Evolutionary conservation across 1,140 invertebrate genomes (phyloP).

Genomic region (Nasonia giraulti): DNA sequence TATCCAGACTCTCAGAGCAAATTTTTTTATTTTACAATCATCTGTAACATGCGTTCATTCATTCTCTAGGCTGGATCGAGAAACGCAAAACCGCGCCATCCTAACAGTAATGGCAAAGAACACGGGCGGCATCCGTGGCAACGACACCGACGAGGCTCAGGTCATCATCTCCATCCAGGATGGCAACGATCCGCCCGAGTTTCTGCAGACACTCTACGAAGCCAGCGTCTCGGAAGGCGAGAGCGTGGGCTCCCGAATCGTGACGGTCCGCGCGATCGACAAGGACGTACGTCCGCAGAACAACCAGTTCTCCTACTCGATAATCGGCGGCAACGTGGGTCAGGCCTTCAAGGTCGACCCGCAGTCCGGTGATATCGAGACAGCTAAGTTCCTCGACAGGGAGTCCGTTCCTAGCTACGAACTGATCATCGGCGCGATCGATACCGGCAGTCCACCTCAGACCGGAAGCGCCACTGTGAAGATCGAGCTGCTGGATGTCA

Average conservation of each 20-base stretch:
- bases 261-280: conserved; percentile 89
- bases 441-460: conserved; percentile 89
- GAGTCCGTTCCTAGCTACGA: conserved; percentile 86
- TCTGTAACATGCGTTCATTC: neutral
- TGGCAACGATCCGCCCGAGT: conserved; percentile 96
- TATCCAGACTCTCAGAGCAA: neutral
- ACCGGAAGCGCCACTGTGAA: conserved; percentile 89
- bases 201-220: conserved; percentile 84
- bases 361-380: conserved; percentile 87
- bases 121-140: conserved; percentile 91
- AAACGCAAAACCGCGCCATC: conserved; percentile 92
- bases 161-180: conserved; percentile 95
- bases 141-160: conserved; percentile 96
- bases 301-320: conserved; percentile 93
- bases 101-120: conserved; percentile 96
- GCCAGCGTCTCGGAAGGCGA: conserved; percentile 87
- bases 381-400: conserved; percentile 84
- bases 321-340: conserved; percentile 87
- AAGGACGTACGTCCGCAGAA: conserved; percentile 94
- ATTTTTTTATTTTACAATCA: neutral
- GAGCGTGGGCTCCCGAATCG: conserved; percentile 81
- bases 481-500: conserved; percentile 87
- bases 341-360: conserved; percentile 93
- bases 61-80: conserved; percentile 82
- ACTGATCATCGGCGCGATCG: conserved; percentile 91